phyloP scores from a whole-genome alignment of 2,113 vertebrate genomes.

The Cercocebus atys region DNA sequence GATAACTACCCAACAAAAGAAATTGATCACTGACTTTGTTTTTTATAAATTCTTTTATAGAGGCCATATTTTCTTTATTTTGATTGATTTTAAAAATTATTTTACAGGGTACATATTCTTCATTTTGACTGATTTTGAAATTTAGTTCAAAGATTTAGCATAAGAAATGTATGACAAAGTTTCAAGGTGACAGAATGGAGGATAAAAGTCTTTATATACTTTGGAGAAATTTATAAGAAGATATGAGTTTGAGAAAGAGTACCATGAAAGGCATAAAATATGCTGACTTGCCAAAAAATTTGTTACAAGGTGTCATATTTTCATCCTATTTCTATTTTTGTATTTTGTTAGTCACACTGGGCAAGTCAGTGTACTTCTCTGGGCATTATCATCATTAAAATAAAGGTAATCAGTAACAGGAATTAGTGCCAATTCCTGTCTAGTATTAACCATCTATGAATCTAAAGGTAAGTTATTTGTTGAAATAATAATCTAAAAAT shows the following conservation, averaged over 20 bases:
- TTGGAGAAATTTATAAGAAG: slow-evolving; percentile 27
- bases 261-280: neutral
- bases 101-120: too few relatives aligned
- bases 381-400: neutral
- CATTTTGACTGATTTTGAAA: slow-evolving; percentile 41
- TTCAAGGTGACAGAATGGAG: neutral
- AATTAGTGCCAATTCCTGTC: neutral
- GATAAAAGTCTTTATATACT: neutral
- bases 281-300: neutral
- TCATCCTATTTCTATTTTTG: neutral
- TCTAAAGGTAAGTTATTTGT: neutral
- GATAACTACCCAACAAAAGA: neutral
- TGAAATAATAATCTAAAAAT: slow-evolving; percentile 19
- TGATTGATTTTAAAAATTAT: too few relatives aligned
- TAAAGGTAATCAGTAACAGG: neutral
- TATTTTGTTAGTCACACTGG: neutral
- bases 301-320: neutral
- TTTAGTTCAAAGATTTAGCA: neutral
- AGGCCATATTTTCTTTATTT: too few relatives aligned
- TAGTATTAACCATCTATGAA: neutral
- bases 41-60: neutral
- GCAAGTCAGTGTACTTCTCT: neutral
- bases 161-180: neutral
- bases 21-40: neutral
- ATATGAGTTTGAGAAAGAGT: neutral